Evolutionary conservation across 2,888 invertebrate genomes (phyloP).

Genomic region (Carterocephalus palaemon): DNA sequence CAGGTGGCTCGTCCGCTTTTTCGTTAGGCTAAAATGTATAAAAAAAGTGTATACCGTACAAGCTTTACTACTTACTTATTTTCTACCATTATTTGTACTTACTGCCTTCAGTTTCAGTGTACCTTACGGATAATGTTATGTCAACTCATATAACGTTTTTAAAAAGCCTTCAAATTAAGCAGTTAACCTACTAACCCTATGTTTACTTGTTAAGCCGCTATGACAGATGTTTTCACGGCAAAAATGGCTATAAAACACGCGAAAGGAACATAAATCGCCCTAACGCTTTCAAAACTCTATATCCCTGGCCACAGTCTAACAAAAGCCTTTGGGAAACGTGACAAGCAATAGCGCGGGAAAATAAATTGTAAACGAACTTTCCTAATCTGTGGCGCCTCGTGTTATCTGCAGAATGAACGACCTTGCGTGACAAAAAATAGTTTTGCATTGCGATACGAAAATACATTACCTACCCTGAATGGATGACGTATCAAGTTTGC

Average conservation of each 20-base stretch:
- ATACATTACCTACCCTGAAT: slow-evolving; percentile 26
- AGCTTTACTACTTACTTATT: too few species aligned
- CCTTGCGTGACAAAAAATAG: slow-evolving; percentile 57
- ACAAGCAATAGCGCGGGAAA: slow-evolving; percentile 20
- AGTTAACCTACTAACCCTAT: slow-evolving; percentile 61
- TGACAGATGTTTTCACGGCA: slow-evolving; percentile 65
- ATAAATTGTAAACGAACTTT: slow-evolving; percentile 18
- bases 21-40: too few species aligned
- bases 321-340: slow-evolving; percentile 10
- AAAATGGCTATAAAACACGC: slow-evolving; percentile 54
- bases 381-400: slow-evolving; percentile 20
- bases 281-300: slow-evolving; percentile 33
- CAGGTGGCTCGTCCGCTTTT: too few species aligned
- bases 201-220: slow-evolving; percentile 46
- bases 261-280: slow-evolving; percentile 50
- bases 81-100: too few species aligned
- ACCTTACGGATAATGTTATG: too few species aligned
- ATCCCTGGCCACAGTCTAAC: slow-evolving; percentile 27
- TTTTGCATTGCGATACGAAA: slow-evolving; percentile 40
- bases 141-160: too few species aligned
- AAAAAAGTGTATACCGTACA: too few species aligned
- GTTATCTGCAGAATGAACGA: slow-evolving; percentile 34
- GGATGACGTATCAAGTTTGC: slow-evolving; percentile 22
- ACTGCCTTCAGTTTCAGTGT: too few species aligned
- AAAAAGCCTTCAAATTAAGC: slow-evolving; percentile 44